These are phyloP conservation scores for Salmo trutta DNA, from an alignment of 2,797 vertebrate genomes.

Conservation along the genomic window DNA sequence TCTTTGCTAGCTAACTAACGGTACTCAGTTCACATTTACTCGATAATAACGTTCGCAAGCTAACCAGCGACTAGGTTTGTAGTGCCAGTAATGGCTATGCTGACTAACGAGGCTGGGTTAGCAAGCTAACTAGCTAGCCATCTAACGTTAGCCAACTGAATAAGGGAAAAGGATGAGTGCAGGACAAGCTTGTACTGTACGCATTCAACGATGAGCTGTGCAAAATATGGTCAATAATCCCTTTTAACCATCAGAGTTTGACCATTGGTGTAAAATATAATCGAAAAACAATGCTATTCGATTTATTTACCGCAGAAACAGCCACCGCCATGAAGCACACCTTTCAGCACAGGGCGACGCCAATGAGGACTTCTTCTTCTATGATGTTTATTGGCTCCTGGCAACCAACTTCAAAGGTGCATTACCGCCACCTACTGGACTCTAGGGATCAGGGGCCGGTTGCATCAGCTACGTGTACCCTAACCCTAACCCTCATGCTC, in stretches of 20 bases:
- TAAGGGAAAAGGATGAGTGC: not conserved
- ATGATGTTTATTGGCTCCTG: not conserved
- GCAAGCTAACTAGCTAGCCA: not conserved
- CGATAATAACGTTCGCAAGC: not conserved
- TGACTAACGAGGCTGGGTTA: not conserved
- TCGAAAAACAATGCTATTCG: not conserved
- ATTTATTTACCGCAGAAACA: conserved; percentile 62
- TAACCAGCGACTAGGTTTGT: not conserved
- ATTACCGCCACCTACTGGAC: not conserved
- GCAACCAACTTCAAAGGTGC: not conserved
- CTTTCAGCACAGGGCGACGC: conserved; percentile 18
- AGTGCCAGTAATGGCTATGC: not conserved
- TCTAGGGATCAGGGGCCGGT: not conserved
- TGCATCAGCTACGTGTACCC: not conserved
- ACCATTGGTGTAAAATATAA: not conserved
- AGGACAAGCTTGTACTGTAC: not conserved
- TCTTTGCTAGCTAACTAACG: not conserved
- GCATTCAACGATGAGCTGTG: not conserved
- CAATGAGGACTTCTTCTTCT: conserved; percentile 2
- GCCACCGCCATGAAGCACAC: conserved; percentile 69
- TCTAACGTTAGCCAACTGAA: not conserved
- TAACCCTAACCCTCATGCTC: too few species aligned
- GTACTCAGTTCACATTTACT: not conserved
- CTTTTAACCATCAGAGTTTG: not conserved
- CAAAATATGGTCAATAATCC: not conserved